Base-by-base conservation (phyloP, 2,797 vertebrate genomes). In the Channallabes apus region DNA sequence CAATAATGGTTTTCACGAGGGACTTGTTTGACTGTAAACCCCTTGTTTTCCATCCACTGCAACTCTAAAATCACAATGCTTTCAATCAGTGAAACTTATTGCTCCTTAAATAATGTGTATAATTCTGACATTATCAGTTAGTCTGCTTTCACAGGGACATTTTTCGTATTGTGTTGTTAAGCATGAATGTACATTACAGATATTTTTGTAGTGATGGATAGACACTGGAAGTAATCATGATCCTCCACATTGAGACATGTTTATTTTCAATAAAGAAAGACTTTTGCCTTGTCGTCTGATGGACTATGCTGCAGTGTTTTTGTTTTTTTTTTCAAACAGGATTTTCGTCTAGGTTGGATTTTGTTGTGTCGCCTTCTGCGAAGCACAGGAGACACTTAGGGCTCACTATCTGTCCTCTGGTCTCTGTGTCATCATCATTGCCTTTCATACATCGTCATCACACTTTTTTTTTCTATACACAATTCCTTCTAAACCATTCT, bases 41-140 rank as follows among this genome's bases (percentile, higher is more conserved):
- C 86, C 86, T 90, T 81, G 72, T 85, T 88, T 80, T 61, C 81
- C 69, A 90, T 83, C 82, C 78, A 9, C 9, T 5, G 5, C 41
- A 75, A 69, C 80, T 61, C 2, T 38, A 41, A 82, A 56, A 27
- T 41, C 32, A 59, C 46, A 38, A 2, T 29, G 27, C 41, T 77
- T 65, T 51, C 32, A 24, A 41, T 61, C 46, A 14, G 1, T 58
- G 32, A 59, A n/a, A 59, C 51, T 76, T 41, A 22, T 14, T 6
- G 11, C 17, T 54, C 5, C 46, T 75, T 35, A 5, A 62, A 61
- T 56, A 81, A 38, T 27, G 20, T n/a, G 29, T 41, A 38, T 56
- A 69, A 67, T 65, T 24, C 32, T 27, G 38, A 73, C 41, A 8
- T 29, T 35, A 46, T 79, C 29, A 22, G 22, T 80, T 27, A 15